A percentile compares a stretch with the other conserved stretches of the same genome.
These are phyloP conservation scores for Pelvicachromis taeniatus DNA, from an alignment of 2,113 vertebrate genomes.

Conservation along the genomic window DNA sequence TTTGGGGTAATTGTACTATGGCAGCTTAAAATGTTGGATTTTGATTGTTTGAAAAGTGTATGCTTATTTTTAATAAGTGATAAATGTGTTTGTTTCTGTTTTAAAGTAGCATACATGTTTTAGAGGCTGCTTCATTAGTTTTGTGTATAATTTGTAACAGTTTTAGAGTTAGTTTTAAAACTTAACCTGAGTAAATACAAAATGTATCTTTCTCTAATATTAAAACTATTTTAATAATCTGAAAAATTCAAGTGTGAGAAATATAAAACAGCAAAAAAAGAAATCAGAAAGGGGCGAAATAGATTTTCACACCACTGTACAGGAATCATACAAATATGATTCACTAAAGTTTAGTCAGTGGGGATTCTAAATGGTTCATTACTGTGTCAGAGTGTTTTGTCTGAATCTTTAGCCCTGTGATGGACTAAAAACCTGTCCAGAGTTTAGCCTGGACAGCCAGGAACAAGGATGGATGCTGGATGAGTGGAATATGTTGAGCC, in stretches of 20 bases:
- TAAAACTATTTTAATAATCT: neutral
- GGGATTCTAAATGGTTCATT: neutral
- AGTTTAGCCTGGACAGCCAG: neutral
- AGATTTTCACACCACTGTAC: neutral
- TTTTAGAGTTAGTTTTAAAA: too few relatives aligned
- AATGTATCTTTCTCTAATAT: neutral
- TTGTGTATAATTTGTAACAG: neutral
- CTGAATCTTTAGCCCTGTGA: neutral
- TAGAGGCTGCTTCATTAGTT: neutral
- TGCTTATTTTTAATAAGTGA: too few relatives aligned
- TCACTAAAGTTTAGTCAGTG: neutral
- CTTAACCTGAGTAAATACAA: too few relatives aligned
- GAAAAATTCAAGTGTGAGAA: neutral
- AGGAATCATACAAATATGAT: neutral
- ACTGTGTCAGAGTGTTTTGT: neutral
- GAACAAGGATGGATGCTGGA: neutral
- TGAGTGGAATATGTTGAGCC: neutral
- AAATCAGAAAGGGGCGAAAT: neutral
- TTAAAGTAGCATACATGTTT: neutral
- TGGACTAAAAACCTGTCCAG: neutral
- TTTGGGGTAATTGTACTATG: neutral
- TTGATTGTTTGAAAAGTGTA: neutral
- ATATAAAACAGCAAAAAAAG: neutral
- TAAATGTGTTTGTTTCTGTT: neutral
- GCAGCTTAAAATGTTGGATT: neutral